Conservation (phyloP, 1,140 invertebrate species). For the Telenomus remus region DNA sequence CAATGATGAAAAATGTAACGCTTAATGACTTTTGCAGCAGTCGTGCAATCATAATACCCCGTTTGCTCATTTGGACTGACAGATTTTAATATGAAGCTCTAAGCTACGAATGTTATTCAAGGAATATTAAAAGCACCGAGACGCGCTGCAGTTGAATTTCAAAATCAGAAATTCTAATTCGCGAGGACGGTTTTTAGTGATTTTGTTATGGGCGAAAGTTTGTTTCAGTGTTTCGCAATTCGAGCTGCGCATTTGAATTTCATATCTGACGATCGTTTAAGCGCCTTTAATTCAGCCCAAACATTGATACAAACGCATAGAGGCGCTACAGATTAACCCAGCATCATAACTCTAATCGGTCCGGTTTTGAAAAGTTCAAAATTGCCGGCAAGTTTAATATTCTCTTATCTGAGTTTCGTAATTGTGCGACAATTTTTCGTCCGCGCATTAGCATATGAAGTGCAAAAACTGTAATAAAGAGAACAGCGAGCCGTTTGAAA, state of each 20-base stretch:
- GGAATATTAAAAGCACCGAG: background rate
- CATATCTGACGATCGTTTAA: too few relatives aligned
- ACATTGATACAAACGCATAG: too few relatives aligned
- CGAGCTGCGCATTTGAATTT: too few relatives aligned
- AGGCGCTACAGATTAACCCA: too few relatives aligned
- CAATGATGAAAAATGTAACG: conserved; percentile 5
- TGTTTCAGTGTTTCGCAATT: too few relatives aligned
- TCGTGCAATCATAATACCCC: conserved; percentile 22
- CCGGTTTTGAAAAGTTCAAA: too few relatives aligned
- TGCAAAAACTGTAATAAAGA: background rate
- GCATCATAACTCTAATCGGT: too few relatives aligned
- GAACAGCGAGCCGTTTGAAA: too few relatives aligned
- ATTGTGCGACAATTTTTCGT: too few relatives aligned
- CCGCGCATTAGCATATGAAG: background rate
- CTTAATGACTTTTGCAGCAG: conserved; percentile 4
- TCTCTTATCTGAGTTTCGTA: too few relatives aligned
- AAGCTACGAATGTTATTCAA: background rate
- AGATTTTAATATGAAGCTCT: background rate
- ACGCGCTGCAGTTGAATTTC: background rate
- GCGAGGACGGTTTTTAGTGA: conserved; percentile 6
- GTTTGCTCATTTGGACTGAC: background rate
- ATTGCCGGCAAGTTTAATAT: too few relatives aligned
- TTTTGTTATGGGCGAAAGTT: background rate
- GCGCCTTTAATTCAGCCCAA: too few relatives aligned
- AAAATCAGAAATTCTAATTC: conserved; percentile 1